Base-by-base conservation (phyloP, 1,140 invertebrate genomes). In the Mesaphorura yosii region DNA sequence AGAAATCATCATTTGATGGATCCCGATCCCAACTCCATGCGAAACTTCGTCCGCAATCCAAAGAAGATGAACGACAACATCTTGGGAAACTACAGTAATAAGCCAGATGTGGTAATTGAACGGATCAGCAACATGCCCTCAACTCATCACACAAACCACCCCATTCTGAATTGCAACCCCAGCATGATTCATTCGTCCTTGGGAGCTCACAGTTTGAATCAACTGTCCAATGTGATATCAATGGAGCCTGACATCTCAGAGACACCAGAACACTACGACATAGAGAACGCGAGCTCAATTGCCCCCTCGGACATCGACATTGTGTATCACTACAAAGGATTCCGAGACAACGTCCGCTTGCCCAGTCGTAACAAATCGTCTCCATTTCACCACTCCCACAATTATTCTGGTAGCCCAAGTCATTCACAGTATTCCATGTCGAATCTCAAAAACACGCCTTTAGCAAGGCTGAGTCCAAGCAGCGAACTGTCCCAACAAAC, bases 261-360 rank as follows among this genome's bases (percentile, higher is more conserved):
- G n/a, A n/a, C n/a, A n/a, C 89, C 90, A 0, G 92, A 96, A 67
- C 91, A 93, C 66, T 96, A 97, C 65, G 92, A 97, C 68, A 71
- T 97, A 48, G 92, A 97, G 70, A 96, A 96, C 70, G 89, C 91
- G 1, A 93, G 89, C 67, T 93, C 88, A 0, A 95, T 97, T 59
- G 93, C 93, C 1, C 91, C 93, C 0, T 93, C 89, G 12, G 93
- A 96, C 68, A 94, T 95, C 55, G 92, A 96, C 66, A 88, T 96
- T 54, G 88, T 93, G 1, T 92, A 92, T 65, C 91, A 96, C 68
- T 96, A 96, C 67, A 93, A 94, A 73, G 88, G 70, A 29, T 91
- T 58, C 82, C 83, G 1, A 80, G 83, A 2, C 76, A 68, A 60
- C 65, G 64, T 51, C 82, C 37, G 74, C 75, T 17, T 75, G 77